These are phyloP conservation scores for Puma concolor DNA, from an alignment of 2,113 vertebrate genomes.

Conservation along the genomic window DNA sequence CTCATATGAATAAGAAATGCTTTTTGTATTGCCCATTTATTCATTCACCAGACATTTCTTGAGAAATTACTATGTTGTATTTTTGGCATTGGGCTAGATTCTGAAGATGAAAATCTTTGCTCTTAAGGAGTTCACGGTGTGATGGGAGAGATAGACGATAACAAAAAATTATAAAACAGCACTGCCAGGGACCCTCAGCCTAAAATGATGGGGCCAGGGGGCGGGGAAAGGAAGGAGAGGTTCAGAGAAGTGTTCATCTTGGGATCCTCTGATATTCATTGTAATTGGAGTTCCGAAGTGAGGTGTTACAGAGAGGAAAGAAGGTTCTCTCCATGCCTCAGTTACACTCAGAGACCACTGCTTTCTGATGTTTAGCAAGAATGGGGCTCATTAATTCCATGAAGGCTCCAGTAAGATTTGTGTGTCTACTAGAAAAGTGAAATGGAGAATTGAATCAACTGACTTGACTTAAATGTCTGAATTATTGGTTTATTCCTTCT, in stretches of 20 bases:
- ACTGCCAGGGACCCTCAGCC: neutral
- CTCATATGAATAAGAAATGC: neutral
- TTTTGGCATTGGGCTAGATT: neutral
- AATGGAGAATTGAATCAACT: neutral
- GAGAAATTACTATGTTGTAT: neutral
- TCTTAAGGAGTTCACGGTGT: neutral
- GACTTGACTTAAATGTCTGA: constrained; percentile 9
- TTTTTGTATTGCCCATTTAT: constrained; percentile 22
- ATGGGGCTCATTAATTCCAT: neutral
- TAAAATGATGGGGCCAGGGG: neutral
- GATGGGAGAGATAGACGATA: neutral
- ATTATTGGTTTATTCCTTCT: constrained; percentile 10
- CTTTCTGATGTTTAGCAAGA: neutral
- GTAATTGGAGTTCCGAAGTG: neutral
- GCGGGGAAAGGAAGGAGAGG: neutral
- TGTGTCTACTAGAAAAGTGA: neutral
- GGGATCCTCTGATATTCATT: neutral
- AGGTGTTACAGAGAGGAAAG: neutral
- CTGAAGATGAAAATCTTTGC: neutral
- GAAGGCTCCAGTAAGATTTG: constrained; percentile 27
- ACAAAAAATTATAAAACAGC: neutral
- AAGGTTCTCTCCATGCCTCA: neutral
- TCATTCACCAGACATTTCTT: neutral
- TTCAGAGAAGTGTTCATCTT: neutral
- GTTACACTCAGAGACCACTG: neutral